phyloP scores from a whole-genome alignment of 2,797 vertebrate genomes.

The Euthynnus affinis region DNA sequence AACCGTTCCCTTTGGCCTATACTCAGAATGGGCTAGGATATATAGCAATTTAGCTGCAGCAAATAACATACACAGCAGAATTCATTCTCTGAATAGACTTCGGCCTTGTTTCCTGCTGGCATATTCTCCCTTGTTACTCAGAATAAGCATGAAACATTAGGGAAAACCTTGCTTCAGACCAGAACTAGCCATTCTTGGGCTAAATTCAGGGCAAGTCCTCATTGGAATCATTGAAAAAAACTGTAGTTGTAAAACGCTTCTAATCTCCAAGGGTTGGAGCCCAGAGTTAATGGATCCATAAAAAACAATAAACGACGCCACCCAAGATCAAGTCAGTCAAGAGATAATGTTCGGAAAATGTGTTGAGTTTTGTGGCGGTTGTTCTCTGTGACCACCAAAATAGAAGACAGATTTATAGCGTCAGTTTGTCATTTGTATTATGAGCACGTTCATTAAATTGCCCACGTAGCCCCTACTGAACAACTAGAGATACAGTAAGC shows the following conservation, averaged over 20 bases:
- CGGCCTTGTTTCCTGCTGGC: not conserved
- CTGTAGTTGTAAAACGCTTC: conserved; percentile 21
- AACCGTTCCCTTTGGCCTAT: not conserved
- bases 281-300: conserved; percentile 4
- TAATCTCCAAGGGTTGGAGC: conserved; percentile 25
- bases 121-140: conserved; percentile 6
- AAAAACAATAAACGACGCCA: conserved; percentile 3
- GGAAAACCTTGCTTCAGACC: not conserved
- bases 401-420: not conserved
- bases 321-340: conserved; percentile 19
- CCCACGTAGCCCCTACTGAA: not conserved
- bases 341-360: not conserved
- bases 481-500: not conserved
- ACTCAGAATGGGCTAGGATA: not conserved
- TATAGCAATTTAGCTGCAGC: not conserved
- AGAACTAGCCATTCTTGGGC: not conserved
- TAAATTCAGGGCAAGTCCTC: not conserved
- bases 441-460: not conserved
- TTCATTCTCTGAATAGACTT: not conserved
- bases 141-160: not conserved
- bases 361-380: not conserved
- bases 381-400: not conserved
- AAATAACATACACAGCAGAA: conserved; percentile 1
- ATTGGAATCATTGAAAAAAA: conserved; percentile 17
- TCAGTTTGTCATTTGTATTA: conserved; percentile 6